Evolutionary conservation across 1,140 invertebrate species (phyloP).

Genomic region (Drosophila mayri): DNA sequence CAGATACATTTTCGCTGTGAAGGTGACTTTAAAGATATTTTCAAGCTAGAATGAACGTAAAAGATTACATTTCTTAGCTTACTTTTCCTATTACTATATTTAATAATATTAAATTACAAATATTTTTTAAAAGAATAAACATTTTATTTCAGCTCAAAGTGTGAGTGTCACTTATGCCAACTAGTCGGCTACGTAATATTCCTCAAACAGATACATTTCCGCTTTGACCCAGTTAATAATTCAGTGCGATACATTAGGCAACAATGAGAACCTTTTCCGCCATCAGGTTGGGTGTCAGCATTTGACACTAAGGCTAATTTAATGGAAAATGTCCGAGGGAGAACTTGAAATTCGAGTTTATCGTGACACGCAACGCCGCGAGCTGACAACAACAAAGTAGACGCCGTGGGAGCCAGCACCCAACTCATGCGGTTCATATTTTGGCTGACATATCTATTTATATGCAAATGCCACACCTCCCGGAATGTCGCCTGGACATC

Average conservation of each 20-base stretch:
- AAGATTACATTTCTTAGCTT: neutral
- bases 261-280: conserved; percentile 11
- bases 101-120: neutral
- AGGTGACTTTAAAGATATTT: no score
- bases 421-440: conserved; percentile 61
- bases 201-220: conserved; percentile 11
- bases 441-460: conserved; percentile 78
- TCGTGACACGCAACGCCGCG: conserved; percentile 39
- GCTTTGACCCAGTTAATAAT: conserved; percentile 66
- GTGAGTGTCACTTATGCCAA: neutral
- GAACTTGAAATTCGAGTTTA: conserved; percentile 39
- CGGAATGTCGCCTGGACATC: conserved; percentile 36
- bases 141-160: neutral
- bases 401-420: neutral
- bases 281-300: conserved; percentile 47
- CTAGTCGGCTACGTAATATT: conserved; percentile 1
- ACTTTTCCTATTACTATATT: neutral
- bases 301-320: conserved; percentile 72
- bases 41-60: neutral
- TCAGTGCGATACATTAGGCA: conserved; percentile 49
- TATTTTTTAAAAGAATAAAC: neutral
- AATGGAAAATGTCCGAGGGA: conserved; percentile 55
- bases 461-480: conserved; percentile 70
- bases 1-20: conserved; percentile 29
- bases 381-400: conserved; percentile 30